phyloP scores from a whole-genome alignment of 2,797 vertebrate genomes.

The Pipistrellus pipistrellus region DNA sequence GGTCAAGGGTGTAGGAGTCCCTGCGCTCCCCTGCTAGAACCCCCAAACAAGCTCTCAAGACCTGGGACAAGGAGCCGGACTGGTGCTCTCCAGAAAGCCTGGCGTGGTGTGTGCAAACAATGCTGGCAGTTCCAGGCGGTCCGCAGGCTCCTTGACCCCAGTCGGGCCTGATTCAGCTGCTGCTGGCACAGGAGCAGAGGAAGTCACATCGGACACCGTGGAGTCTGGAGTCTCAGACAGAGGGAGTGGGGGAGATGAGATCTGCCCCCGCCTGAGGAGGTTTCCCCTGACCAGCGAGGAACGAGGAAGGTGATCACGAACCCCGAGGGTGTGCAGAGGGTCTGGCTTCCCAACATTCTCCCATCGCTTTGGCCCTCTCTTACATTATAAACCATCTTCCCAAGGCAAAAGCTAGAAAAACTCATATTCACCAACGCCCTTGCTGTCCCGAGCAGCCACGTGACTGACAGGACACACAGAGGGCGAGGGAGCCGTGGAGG shows the following conservation, averaged over 20 bases:
- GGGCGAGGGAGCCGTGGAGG: neutral
- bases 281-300: neutral
- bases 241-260: neutral
- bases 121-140: neutral
- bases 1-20: too few relatives aligned
- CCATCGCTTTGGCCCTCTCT: neutral
- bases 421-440: neutral
- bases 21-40: too few relatives aligned
- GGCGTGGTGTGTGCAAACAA: neutral
- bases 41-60: neutral
- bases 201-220: neutral
- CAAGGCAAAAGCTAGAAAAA: neutral
- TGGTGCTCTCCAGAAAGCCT: neutral
- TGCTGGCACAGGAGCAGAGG: neutral
- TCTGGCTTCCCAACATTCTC: neutral
- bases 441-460: too few relatives aligned
- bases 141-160: neutral
- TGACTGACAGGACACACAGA: neutral
- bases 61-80: neutral
- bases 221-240: neutral
- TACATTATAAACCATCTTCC: neutral
- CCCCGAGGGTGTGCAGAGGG: neutral
- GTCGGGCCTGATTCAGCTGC: too few relatives aligned
- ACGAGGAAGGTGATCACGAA: neutral
- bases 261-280: neutral